Conservation (phyloP, 2,113 vertebrate species). For the Acinonyx jubatus region DNA sequence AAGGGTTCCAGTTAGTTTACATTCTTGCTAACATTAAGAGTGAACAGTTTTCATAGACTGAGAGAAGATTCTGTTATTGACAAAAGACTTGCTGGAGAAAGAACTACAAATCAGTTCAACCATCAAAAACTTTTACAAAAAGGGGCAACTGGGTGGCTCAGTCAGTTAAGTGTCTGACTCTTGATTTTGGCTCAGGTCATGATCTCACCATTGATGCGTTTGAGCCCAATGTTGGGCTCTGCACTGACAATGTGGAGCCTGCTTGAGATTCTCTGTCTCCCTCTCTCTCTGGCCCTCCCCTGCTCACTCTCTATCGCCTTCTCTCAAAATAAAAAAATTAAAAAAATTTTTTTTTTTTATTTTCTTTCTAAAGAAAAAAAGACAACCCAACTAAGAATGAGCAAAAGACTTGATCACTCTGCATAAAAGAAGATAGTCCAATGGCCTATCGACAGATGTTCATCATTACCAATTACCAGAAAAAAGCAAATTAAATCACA, state of each 20-base stretch:
- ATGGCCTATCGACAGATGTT: background rate
- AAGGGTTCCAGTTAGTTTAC: background rate
- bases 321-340: no score
- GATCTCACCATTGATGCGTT: no score
- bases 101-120: background rate
- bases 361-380: no score
- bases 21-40: background rate
- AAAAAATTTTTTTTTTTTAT: no score
- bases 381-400: background rate
- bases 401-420: background rate
- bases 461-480: background rate
- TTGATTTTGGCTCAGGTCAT: no score
- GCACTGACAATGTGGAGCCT: no score
- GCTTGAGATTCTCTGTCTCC: no score
- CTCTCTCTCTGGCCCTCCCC: no score
- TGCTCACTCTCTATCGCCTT: no score
- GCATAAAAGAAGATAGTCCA: background rate
- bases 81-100: conserved; percentile 17
- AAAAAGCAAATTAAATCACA: conserved; percentile 6
- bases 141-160: no score
- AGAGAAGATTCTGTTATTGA: background rate
- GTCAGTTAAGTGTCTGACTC: no score
- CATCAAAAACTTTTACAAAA: background rate
- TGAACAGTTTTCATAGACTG: background rate
- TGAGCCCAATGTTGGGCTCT: no score